phyloP scores from a whole-genome alignment of 2,888 invertebrate species.

The Ellobium chinense region DNA sequence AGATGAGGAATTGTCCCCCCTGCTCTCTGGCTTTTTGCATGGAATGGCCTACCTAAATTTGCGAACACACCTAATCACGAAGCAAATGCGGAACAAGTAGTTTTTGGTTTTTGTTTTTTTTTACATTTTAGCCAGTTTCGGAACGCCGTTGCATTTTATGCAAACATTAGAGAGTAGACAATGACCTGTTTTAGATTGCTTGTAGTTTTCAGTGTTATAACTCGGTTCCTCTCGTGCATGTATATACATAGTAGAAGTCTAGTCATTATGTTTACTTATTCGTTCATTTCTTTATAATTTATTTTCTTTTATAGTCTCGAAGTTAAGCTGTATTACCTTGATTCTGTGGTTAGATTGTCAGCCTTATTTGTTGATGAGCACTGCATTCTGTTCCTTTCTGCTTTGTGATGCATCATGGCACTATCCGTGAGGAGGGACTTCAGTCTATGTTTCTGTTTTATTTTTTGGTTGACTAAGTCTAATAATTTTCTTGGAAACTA shows the following conservation, averaged over 20 bases:
- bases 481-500: too few relatives aligned
- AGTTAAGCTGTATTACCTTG: not conserved
- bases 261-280: not conserved
- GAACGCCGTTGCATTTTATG: not conserved
- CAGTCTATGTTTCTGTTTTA: not conserved
- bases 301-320: not conserved
- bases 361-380: not conserved
- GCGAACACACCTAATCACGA: conserved; percentile 31
- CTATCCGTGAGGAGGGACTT: not conserved
- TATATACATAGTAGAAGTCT: conserved; percentile 14
- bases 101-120: not conserved
- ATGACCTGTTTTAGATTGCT: conserved; percentile 26
- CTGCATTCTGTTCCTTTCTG: not conserved
- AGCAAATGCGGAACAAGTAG: conserved; percentile 2
- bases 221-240: conserved; percentile 16
- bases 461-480: not conserved
- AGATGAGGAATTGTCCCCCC: not conserved
- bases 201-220: conserved; percentile 21
- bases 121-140: not conserved
- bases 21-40: conserved; percentile 44
- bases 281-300: conserved; percentile 1
- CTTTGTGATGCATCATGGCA: not conserved
- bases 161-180: not conserved
- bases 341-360: not conserved
- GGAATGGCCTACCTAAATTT: conserved; percentile 30